Evolutionary conservation across 1,140 invertebrate species (phyloP), one percentile per base, ranked within the genome.

Genomic region (Agrilus planipennis): DNA sequence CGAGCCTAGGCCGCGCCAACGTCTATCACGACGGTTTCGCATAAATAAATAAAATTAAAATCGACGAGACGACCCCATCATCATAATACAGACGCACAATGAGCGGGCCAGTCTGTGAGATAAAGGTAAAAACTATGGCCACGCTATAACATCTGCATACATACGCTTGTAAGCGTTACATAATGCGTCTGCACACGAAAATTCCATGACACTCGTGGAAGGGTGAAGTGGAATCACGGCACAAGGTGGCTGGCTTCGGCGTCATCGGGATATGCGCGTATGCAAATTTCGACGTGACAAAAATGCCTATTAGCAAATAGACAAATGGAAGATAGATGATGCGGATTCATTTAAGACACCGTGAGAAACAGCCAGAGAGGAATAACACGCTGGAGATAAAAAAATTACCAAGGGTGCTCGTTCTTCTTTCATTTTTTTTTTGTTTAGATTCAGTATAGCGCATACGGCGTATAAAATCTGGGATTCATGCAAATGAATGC

Each of bases 321-420:
- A 52, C 50, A 52, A 52, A 52, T 47, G 42, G 22, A 41, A 44
- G 42, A 44, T 44, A 41, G 36, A 44, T 44, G 42, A 44, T 39
- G 25, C 37, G 37, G 23, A 39, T 39, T 39, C 37, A 39, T 39
- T 39, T 29, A 25, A 39, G 21, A 28, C 34, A 21, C 34, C 42
- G 42, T 44, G 42, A 44, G 42, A 44, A 44, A 23, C 27, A 25
- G 22, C 27, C 37, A 20, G 36, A 23, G 38, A 27, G 11, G 17
- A 18, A n/a, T n/a, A n/a, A n/a, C n/a, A 14, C 22, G 25, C n/a
- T 29, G 19, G 20, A 37, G 41, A 43, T 38, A 43, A 39, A 39
- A 36, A 43, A 36, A 36, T 36, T 36, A 36, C n/a, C n/a, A n/a
- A n/a, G n/a, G n/a, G n/a, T n/a, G n/a, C n/a, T n/a, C n/a, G n/a